Evolutionary conservation across 2,797 vertebrate genomes (phyloP).

Genomic region (Eleutherodactylus coqui): DNA sequence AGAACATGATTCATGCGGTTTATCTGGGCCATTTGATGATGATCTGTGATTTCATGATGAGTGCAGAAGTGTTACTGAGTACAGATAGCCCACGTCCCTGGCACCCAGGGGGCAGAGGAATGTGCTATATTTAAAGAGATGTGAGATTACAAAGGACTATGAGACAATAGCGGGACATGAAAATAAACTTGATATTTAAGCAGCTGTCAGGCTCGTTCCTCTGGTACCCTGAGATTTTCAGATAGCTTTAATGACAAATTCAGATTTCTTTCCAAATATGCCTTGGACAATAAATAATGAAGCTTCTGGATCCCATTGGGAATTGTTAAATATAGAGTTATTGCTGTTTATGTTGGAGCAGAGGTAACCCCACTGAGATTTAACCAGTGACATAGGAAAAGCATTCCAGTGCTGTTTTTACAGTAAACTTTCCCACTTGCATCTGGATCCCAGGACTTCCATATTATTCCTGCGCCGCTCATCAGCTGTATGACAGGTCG

Average conservation of each 20-base stretch:
- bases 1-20: neutral
- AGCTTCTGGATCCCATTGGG: slow-evolving; percentile 28
- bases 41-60: slow-evolving; percentile 3
- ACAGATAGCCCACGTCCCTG: neutral
- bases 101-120: slow-evolving; percentile 9
- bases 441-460: slow-evolving; percentile 35
- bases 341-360: slow-evolving; percentile 57
- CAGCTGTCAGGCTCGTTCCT: slow-evolving; percentile 47
- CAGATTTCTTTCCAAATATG: slow-evolving; percentile 41
- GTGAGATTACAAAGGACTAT: slow-evolving; percentile 36
- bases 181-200: slow-evolving; percentile 54
- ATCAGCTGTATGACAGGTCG: neutral
- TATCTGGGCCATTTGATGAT: slow-evolving; percentile 5
- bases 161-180: slow-evolving; percentile 37
- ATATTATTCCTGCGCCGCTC: neutral
- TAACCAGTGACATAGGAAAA: slow-evolving; percentile 53
- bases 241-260: slow-evolving; percentile 36
- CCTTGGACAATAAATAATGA: slow-evolving; percentile 45
- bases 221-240: slow-evolving; percentile 23
- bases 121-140: slow-evolving; percentile 43
- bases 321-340: slow-evolving; percentile 49
- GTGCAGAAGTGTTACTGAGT: slow-evolving; percentile 1
- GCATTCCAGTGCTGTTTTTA: slow-evolving; percentile 49
- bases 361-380: slow-evolving; percentile 53
- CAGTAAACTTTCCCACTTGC: slow-evolving; percentile 58